phyloP scores from a whole-genome alignment of 2,113 vertebrate species.

The Forbesichthys papilliferus region DNA sequence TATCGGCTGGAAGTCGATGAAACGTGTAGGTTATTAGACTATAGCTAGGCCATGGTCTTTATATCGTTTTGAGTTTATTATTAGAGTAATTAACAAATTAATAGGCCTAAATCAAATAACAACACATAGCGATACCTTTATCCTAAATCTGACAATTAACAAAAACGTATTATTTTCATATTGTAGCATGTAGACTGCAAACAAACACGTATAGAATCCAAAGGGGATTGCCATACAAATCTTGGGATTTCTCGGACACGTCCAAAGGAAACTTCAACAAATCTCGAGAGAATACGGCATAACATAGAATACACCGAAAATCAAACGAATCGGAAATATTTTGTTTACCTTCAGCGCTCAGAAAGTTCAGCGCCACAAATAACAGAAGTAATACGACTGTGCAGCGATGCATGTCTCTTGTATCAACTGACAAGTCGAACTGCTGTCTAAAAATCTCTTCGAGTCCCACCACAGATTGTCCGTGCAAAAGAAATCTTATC shows the following conservation, averaged over 20 bases:
- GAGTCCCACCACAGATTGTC: background rate
- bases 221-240: too few relatives aligned
- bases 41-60: too few relatives aligned
- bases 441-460: background rate
- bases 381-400: constrained; percentile 85
- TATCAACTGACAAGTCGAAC: background rate
- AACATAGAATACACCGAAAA: background rate
- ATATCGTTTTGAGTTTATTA: background rate
- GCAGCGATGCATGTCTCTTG: constrained; percentile 86
- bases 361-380: constrained; percentile 82
- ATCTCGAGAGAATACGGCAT: background rate
- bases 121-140: background rate
- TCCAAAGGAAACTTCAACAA: too few relatives aligned
- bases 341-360: constrained; percentile 87
- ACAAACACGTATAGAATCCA: too few relatives aligned
- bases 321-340: background rate
- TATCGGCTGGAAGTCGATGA: too few relatives aligned
- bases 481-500: too few relatives aligned
- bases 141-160: too few relatives aligned
- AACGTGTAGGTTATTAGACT: too few relatives aligned
- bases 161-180: too few relatives aligned
- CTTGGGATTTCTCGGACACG: too few relatives aligned
- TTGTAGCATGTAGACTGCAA: too few relatives aligned
- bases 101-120: background rate
- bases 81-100: background rate